These are phyloP conservation scores for Ciconia nigra DNA, from an alignment of 2,797 vertebrate species.

Conservation along the genomic window DNA sequence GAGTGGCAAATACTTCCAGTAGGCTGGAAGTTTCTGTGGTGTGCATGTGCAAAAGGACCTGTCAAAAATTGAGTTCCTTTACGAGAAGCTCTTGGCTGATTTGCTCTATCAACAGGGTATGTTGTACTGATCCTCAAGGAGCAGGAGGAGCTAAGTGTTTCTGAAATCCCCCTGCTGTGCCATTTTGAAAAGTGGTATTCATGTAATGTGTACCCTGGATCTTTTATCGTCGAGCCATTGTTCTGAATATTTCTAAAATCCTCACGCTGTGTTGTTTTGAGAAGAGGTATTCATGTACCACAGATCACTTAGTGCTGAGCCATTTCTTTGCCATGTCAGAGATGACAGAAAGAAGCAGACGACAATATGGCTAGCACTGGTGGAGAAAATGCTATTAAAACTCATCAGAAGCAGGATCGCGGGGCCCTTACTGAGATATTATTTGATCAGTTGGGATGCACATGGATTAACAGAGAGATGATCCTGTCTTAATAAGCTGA, in stretches of 20 bases:
- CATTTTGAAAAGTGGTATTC: conserved; percentile 59
- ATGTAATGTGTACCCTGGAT: conserved; percentile 6
- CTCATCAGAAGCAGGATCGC: neutral
- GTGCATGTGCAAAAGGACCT: neutral
- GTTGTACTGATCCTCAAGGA: conserved; percentile 26
- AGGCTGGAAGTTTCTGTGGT: neutral
- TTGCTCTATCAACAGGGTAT: conserved; percentile 25
- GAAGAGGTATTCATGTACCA: conserved; percentile 30
- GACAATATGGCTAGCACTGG: conserved; percentile 2
- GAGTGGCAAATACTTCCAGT: neutral
- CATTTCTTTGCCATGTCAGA: conserved; percentile 28
- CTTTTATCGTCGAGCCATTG: conserved; percentile 14
- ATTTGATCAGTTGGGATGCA: conserved; percentile 5
- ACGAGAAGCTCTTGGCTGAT: neutral
- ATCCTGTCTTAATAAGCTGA: neutral
- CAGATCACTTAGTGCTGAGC: conserved; percentile 10
- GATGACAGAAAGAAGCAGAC: conserved; percentile 5
- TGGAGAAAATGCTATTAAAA: conserved; percentile 26
- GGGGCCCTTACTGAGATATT: neutral
- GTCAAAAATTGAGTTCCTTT: conserved; percentile 5
- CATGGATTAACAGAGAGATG: neutral
- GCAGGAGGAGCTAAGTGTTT: conserved; percentile 29
- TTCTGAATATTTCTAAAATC: conserved; percentile 54
- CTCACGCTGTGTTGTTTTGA: conserved; percentile 56
- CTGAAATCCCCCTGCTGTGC: conserved; percentile 47